Conservation (phyloP, 2,113 vertebrate genomes). For the Gallinago media region DNA sequence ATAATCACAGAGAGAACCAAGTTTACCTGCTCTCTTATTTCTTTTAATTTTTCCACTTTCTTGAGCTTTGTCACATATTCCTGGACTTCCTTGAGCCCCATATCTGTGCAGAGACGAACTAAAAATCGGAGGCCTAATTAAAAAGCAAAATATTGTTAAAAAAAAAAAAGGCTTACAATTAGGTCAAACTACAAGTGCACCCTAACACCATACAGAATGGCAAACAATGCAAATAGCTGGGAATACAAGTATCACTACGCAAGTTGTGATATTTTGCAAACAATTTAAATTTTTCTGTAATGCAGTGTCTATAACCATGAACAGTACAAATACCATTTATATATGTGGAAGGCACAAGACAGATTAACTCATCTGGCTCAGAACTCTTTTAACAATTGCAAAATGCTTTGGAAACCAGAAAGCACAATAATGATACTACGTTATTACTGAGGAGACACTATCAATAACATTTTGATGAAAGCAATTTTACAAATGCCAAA, state of each 20-base stretch:
- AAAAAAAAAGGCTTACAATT: not conserved
- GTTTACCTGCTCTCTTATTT: conserved; percentile 91
- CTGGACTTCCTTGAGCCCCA: conserved; percentile 93
- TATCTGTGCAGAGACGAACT: conserved; percentile 93
- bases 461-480: not conserved
- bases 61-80: conserved; percentile 93
- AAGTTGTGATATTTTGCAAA: not conserved
- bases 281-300: not conserved
- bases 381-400: not conserved
- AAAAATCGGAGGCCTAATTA: conserved; percentile 88
- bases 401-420: not conserved
- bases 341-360: not conserved
- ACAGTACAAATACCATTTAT: not conserved
- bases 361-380: not conserved
- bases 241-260: not conserved
- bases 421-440: not conserved
- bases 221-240: not conserved
- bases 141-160: conserved; percentile 11
- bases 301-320: not conserved
- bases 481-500: not conserved
- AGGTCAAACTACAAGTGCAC: not conserved
- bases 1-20: not conserved
- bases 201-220: not conserved
- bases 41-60: conserved; percentile 95
- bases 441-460: not conserved